These are phyloP conservation scores for Oscheius onirici DNA, from an alignment of 2,888 invertebrate species.

Conservation along the genomic window DNA sequence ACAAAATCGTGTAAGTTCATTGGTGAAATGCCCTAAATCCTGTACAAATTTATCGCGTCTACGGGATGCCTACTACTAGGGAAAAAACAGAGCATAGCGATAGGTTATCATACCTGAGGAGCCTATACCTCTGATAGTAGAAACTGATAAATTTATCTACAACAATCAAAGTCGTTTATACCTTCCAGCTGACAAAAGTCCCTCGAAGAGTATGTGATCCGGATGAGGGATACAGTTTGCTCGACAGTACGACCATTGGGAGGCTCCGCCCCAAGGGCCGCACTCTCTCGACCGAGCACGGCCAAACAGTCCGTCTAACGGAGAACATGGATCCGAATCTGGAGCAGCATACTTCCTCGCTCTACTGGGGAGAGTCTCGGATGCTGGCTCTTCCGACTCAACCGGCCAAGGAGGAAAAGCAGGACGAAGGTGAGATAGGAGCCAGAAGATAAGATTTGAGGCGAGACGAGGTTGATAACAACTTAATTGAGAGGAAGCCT, in stretches of 20 bases:
- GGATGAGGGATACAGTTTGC: conserved; percentile 16
- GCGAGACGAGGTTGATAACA: conserved; percentile 18
- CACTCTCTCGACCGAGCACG: neutral
- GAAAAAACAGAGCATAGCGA: conserved; percentile 25
- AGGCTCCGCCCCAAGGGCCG: conserved; percentile 5
- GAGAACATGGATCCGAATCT: conserved; percentile 8
- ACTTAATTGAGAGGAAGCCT: conserved; percentile 7
- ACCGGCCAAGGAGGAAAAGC: conserved; percentile 33
- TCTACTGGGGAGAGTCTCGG: conserved; percentile 20
- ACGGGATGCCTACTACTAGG: too few species aligned
- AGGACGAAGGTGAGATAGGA: conserved; percentile 19
- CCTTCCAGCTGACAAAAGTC: conserved; percentile 9
- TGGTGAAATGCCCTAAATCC: too few species aligned
- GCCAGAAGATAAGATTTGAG: conserved; percentile 12
- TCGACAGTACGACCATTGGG: neutral
- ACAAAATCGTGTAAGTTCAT: too few species aligned
- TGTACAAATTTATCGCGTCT: too few species aligned
- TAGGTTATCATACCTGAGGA: conserved; percentile 35
- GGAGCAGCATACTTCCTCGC: conserved; percentile 17
- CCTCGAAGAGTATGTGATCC: too few species aligned
- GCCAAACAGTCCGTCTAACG: conserved; percentile 21
- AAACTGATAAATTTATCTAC: conserved; percentile 34
- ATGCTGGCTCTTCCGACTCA: conserved; percentile 30
- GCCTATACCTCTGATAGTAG: conserved; percentile 33
- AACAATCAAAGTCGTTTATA: conserved; percentile 29